Evolutionary conservation across 2,113 vertebrate species (phyloP).

Genomic region (Macroglossus sobrinus): DNA sequence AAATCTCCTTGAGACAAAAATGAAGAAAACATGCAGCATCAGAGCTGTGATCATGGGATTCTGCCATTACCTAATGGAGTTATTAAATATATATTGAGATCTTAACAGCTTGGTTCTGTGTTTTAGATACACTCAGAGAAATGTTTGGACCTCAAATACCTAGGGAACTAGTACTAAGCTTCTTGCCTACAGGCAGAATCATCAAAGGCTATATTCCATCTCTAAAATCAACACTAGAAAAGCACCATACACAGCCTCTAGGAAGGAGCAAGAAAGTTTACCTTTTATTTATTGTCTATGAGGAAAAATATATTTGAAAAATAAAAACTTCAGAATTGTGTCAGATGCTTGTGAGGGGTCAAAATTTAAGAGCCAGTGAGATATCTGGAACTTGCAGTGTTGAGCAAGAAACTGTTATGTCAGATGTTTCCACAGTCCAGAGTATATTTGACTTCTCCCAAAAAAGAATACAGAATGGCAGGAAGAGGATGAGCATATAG

Average conservation of each 20-base stretch:
- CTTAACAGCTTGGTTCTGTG: not conserved
- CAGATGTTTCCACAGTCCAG: not conserved
- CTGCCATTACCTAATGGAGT: not conserved
- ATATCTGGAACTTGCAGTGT: not conserved
- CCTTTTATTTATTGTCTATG: not conserved
- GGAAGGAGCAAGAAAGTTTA: not conserved
- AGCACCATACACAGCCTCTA: not conserved
- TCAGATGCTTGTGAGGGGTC: not conserved
- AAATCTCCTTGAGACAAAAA: constrained; percentile 22
- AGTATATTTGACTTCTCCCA: not conserved
- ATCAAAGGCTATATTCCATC: not conserved
- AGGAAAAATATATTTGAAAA: not conserved
- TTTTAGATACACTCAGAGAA: constrained; percentile 15
- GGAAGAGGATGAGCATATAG: not conserved
- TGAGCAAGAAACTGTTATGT: not conserved
- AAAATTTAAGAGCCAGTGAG: constrained; percentile 10
- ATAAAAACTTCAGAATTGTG: not conserved
- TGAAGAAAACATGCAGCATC: not conserved
- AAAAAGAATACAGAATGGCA: not conserved
- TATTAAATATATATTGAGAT: not conserved
- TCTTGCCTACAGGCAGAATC: not conserved
- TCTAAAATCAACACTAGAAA: not conserved
- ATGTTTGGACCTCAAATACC: not conserved
- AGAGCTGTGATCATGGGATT: not conserved
- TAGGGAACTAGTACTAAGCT: not conserved